Evolutionary conservation across 64 coral and sea anemone species (phyloP), one percentile per base, ranked within the genome.

Genomic region (Catalaphyllia jardinei): DNA sequence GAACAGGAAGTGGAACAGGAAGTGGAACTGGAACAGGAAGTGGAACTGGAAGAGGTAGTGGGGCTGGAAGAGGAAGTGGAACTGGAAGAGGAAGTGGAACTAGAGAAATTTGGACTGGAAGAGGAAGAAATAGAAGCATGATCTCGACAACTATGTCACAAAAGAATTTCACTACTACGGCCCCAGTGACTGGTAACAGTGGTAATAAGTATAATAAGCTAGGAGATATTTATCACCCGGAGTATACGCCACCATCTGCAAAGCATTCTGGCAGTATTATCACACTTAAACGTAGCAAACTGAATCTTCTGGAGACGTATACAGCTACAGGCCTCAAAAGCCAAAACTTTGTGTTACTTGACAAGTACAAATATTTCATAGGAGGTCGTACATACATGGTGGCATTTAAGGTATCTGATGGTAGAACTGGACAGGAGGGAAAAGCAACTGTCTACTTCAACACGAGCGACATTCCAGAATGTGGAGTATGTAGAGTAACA

Each of bases 311-410:
- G 29, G 33, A 67, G 24, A 85, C 9, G 11, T 62, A 85, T 24
- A 85, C 81, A 71, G 50, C 81, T 67, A 85, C 81, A 18, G 81
- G 81, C 28, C 20, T 71, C 8, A 50, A 19, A 17, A 67, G n/a
- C 8, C 62, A 24, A 52, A 85, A 85, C 64, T 51, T 85, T 50
- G 81, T 85, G 2, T 20, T 85, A 16, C 63, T 71, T 22, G 81
- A 62, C 4, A 27, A 19, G 19, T 85, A 25, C 64, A 17, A 19
- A 9, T 85, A 25, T 71, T n/a, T 85, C 3, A 13, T 10, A 50
- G 62, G 20, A 13, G 81, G 81, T 15, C 63, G 38, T 7, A 42
- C 10, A n/a, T 85, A 71, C 60, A 67, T 85, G 63, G 81, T 51
- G 24, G 0, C 38, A 8, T 50, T 85, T 8, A 17, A 71, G 22